Percentiles rank a stretch among this genome's conserved stretches.
Conservation (phyloP, 2,797 vertebrate genomes). For the Cacajao melanocephalus region DNA sequence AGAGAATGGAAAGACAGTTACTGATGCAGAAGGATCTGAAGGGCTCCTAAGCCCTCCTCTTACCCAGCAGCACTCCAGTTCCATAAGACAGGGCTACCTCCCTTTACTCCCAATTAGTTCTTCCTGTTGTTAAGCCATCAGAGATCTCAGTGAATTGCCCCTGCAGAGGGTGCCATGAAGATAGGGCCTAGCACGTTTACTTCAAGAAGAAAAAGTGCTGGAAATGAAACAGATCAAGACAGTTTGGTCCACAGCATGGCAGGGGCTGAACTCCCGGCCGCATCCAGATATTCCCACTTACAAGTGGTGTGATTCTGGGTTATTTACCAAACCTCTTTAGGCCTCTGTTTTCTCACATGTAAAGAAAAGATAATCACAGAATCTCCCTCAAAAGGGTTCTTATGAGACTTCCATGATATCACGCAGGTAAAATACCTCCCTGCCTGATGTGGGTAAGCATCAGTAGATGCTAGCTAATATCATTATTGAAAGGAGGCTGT, state of each 20-base stretch:
- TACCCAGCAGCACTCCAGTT: background rate
- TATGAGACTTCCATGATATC: background rate
- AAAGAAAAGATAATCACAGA: background rate
- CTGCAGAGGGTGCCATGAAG: background rate
- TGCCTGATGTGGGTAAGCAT: fast-evolving
- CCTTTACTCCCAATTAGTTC: background rate
- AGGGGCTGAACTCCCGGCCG: background rate
- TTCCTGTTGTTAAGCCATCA: background rate
- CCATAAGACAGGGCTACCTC: background rate
- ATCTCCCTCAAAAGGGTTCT: background rate
- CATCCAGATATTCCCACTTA: background rate
- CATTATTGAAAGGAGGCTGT: background rate
- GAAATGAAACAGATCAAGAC: fast-evolving
- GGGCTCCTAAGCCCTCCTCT: background rate
- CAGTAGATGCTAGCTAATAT: fast-evolving
- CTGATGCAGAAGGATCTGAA: background rate
- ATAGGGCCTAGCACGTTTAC: background rate
- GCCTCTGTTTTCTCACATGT: background rate
- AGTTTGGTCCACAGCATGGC: fast-evolving
- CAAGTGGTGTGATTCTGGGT: background rate
- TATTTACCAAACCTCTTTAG: background rate
- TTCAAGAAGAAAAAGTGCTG: fast-evolving
- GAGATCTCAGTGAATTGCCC: background rate
- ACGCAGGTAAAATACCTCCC: fast-evolving
- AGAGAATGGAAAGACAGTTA: background rate